These are phyloP conservation scores for Zalophus californianus DNA, from an alignment of 2,797 vertebrate genomes.

Conservation along the genomic window DNA sequence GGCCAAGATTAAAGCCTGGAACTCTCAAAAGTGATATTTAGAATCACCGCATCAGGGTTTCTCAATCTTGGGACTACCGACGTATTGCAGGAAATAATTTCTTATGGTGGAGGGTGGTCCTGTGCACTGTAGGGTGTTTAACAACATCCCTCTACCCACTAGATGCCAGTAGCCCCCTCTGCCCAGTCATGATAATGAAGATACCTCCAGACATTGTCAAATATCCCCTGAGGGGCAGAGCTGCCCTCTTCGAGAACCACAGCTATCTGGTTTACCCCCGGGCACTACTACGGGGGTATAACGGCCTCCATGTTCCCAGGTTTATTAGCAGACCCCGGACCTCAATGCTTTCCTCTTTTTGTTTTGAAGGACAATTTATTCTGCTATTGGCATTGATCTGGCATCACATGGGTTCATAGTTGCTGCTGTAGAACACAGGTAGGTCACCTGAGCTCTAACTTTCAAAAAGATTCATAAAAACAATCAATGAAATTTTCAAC, in stretches of 20 bases:
- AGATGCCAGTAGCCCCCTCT: neutral
- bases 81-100: neutral
- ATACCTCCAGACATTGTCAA: neutral
- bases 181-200: neutral
- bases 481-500: neutral
- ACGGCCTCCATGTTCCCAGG: rapidly evolving
- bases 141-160: neutral
- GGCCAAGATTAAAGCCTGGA: neutral
- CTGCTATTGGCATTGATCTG: slow-evolving; percentile 95
- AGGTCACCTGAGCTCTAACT: neutral
- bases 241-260: neutral
- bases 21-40: neutral
- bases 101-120: neutral
- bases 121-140: neutral
- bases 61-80: neutral
- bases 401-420: slow-evolving; percentile 97
- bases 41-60: neutral
- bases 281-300: rapidly evolving
- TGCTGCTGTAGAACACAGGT: slow-evolving; percentile 98
- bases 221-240: neutral
- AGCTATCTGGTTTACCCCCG: neutral
- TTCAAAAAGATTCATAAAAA: neutral
- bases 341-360: slow-evolving; percentile 57
- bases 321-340: neutral
- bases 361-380: slow-evolving; percentile 94